Evolutionary conservation across 2,888 invertebrate species (phyloP), one percentile per base, ranked within the genome.

Genomic region (Tipula unca): DNA sequence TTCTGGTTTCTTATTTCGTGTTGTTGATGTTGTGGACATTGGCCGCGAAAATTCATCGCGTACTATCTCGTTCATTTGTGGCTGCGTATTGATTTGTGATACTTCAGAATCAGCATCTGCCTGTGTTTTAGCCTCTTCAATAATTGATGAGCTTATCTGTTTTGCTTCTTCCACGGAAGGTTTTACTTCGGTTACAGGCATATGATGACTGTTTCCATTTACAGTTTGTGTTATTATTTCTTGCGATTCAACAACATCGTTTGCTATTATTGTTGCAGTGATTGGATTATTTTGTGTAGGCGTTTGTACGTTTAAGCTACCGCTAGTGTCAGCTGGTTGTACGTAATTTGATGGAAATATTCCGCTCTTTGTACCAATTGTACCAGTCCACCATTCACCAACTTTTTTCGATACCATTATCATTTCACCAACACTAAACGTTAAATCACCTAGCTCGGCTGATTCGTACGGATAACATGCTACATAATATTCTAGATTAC

Each of bases 371-470:
- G 94, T 92, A 69, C 95, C 96, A 87, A 97, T 93, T 87, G 94
- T 94, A 35, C 99, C 99, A 3, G 98, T 98, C 99, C 99, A 99
- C 99, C 99, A 99, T 89, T 99, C 99, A 0, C 98, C 99, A 87
- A 99, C 98, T 87, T 96, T 94, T 87, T 97, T 95, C 54, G 94
- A 93, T 0, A 99, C 98, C 88, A 94, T 93, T 86, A 99, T 95
- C 88, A 95, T 92, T 90, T 99, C 99, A 0, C 98, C 95, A 0
- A 93, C 94, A 87, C 95, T 95, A 91, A 99, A 99, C 86, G 93
- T 94, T 86, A 99, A 92, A 92, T 99, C 99, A 0, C 98, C 98
- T 0, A 95, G 92, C 90, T 99, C 99, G 5, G 93, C 91, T 0
- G 98, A 98, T 86, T 94, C 94, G 91, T 98, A 99, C 1, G 97